A percentile compares a stretch with the other conserved stretches of the same genome.
phyloP scores from a whole-genome alignment of 53 echinoderm and acorn worm species.

The Arbacia lixula region DNA sequence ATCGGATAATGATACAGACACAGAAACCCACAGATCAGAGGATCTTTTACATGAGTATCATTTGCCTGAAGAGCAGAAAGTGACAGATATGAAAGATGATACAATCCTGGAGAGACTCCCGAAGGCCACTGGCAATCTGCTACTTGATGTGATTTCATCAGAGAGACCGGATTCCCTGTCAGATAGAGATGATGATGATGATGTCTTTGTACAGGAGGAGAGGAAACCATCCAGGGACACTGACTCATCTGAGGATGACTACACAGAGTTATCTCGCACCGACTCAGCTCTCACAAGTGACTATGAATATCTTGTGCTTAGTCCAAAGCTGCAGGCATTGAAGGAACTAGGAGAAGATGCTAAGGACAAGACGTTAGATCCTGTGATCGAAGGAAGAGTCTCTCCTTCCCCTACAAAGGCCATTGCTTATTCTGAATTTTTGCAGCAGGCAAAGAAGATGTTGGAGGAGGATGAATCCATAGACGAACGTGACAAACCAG shows the following conservation, averaged over 20 bases:
- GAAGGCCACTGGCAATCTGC: conserved; percentile 22
- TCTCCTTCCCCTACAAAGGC: conserved; percentile 41
- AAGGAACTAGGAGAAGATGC: neutral
- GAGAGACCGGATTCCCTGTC: neutral
- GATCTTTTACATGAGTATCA: neutral
- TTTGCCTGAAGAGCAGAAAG: neutral
- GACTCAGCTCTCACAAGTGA: neutral
- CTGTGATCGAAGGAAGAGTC: neutral
- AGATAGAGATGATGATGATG: conserved; percentile 36
- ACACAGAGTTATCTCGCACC: conserved; percentile 23
- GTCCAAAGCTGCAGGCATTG: neutral
- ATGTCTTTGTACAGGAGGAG: conserved; percentile 29
- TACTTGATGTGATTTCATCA: conserved; percentile 34
- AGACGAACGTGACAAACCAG: too few species aligned
- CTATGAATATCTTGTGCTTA: conserved; percentile 18
- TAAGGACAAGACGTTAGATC: neutral
- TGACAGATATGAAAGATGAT: neutral
- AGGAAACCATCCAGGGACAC: neutral
- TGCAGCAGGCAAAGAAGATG: conserved; percentile 38
- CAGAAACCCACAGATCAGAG: conserved; percentile 1
- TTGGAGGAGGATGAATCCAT: conserved; percentile 48
- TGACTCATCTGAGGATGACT: conserved; percentile 26
- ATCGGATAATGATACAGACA: conserved; percentile 25
- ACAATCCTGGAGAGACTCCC: conserved; percentile 28
- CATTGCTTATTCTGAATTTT: conserved; percentile 20